Evolutionary conservation across 2,797 vertebrate species (phyloP).

Genomic region (Philypnodon macrostomus): DNA sequence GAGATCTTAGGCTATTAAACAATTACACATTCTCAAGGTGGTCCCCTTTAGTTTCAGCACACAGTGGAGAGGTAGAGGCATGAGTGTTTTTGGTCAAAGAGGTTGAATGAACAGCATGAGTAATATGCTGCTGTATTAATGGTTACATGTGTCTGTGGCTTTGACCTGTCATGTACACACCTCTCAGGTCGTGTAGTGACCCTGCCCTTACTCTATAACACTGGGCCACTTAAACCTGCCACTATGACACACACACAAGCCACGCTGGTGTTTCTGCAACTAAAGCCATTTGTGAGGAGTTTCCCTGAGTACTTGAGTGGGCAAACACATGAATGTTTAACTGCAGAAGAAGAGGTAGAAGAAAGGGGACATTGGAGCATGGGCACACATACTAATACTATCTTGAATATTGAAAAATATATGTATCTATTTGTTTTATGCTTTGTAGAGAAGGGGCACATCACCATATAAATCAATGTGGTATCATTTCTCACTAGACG

Average conservation of each 20-base stretch:
- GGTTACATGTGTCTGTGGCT: constrained; percentile 69
- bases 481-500: too few relatives aligned
- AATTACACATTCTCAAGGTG: constrained; percentile 70
- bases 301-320: constrained; percentile 70
- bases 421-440: too few relatives aligned
- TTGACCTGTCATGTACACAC: constrained; percentile 67
- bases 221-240: constrained; percentile 61
- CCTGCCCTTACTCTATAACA: constrained; percentile 11
- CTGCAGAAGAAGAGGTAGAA: constrained; percentile 41
- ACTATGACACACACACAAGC: constrained; percentile 48
- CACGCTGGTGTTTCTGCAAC: constrained; percentile 70
- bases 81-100: background rate
- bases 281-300: constrained; percentile 76
- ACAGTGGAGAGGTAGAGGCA: constrained; percentile 5
- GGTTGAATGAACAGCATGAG: constrained; percentile 27
- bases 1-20: constrained; percentile 71
- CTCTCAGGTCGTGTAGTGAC: constrained; percentile 54
- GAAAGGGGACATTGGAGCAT: constrained; percentile 44
- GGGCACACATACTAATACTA: constrained; percentile 33
- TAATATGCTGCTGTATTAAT: constrained; percentile 62
- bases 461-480: too few relatives aligned
- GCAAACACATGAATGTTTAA: constrained; percentile 79
- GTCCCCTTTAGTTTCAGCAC: constrained; percentile 49
- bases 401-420: too few relatives aligned
- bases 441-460: too few relatives aligned